Base-by-base conservation (phyloP, 1,140 invertebrate genomes). In the Camponotus pennsylvanicus region DNA sequence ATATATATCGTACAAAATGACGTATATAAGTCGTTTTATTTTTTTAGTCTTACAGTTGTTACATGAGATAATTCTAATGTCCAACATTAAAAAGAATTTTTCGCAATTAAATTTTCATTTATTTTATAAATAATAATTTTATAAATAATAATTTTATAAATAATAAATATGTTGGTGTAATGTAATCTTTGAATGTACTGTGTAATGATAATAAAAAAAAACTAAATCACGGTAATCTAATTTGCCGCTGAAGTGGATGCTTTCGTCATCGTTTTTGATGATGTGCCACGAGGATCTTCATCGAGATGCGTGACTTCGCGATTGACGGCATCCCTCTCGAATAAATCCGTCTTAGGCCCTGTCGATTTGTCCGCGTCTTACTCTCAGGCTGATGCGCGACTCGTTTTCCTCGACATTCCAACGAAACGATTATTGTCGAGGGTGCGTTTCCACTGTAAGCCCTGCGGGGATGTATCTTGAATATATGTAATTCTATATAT, bases 381-480 rank as follows among this genome's bases (percentile, higher is more conserved):
- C 45, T 40, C 66, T 6, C n/a, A 37, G 45, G 52, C 7, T 42
- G 15, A 21, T 78, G 27, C 13, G 61, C 57, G 70, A 78, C 67
- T 82, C 76, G 63, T 49, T 82, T 42, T 86, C 70, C 63, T 88
- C 77, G 64, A 77, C 83, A 88, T 80, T 59, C 71, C 57, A 55
- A 21, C 59, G 42, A 82, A 89, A 86, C 63, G 83, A 37, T 86
- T 84, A 89, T 89, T 89, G 73, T 89, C 78, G 75, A 57, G 61
- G n/a, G 75, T 18, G 67, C 75, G 71, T 52, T 64, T 27, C 45
- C 49, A 21, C 34, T 27, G 18, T 77, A 85, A 88, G 55, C 45
- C 83, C 57, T 73, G 61, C 42, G 49, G 45, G 42, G 27, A 70
- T 21, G 11, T 27, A 18, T 15, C 37, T n/a, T 61, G 3, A 34